phyloP scores from a whole-genome alignment of 2,888 invertebrate species.

The Apomyelois bistriatella region DNA sequence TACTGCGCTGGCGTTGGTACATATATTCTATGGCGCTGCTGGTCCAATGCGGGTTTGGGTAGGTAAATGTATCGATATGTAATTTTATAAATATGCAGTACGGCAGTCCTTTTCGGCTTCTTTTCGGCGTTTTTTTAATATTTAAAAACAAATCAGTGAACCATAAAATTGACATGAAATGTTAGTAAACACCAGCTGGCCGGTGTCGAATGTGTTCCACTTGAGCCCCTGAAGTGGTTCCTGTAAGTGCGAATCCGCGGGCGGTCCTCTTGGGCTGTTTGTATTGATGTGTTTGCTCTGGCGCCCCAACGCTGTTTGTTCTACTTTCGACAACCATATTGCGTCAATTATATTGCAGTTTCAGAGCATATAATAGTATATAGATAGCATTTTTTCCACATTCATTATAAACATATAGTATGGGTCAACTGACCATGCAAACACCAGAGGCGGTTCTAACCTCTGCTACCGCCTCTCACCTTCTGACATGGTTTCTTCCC shows the following conservation, averaged over 20 bases:
- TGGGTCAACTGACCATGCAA: no score
- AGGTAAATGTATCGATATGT: no score
- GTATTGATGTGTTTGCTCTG: slow-evolving; percentile 57
- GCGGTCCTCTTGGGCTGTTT: slow-evolving; percentile 57
- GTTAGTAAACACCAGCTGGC: slow-evolving; percentile 27
- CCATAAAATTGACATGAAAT: background rate
- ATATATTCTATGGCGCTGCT: no score
- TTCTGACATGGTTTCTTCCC: no score
- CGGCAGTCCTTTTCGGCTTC: no score
- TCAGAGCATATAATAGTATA: background rate
- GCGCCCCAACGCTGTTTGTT: slow-evolving; percentile 8
- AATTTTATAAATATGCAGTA: no score
- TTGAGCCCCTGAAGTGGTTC: slow-evolving; percentile 35
- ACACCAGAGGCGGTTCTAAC: no score
- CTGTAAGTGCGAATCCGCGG: slow-evolving; percentile 59
- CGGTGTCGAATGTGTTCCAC: slow-evolving; percentile 31
- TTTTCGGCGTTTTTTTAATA: background rate
- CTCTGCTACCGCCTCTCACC: no score
- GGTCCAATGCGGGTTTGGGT: no score
- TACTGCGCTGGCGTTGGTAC: no score
- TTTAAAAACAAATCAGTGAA: background rate
- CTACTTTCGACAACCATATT: slow-evolving; percentile 6
- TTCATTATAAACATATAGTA: no score
- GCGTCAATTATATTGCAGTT: background rate
- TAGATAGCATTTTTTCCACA: no score